Percentiles rank a stretch among this genome's conserved stretches.
phyloP scores from a whole-genome alignment of 2,797 vertebrate genomes.

The Dendrocincla fuliginosa region DNA sequence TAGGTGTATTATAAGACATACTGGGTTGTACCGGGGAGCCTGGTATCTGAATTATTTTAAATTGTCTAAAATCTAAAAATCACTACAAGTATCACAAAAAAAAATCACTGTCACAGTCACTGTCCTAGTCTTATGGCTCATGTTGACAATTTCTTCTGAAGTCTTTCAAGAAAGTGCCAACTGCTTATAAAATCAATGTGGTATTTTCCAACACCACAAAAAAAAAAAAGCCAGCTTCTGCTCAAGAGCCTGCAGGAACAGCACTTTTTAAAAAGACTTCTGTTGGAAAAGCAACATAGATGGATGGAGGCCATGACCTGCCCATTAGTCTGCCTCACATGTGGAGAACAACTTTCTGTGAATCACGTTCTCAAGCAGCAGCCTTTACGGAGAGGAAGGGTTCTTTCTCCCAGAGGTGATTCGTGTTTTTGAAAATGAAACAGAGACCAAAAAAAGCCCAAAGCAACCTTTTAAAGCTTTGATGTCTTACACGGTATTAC shows the following conservation, averaged over 20 bases:
- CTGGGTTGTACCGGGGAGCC: neutral
- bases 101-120: neutral
- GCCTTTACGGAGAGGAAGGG: neutral
- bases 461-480: neutral
- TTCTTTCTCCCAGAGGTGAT: neutral
- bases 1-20: neutral
- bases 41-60: neutral
- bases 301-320: neutral
- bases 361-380: neutral
- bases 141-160: neutral
- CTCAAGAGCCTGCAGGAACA: neutral
- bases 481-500: neutral
- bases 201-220: accelerated
- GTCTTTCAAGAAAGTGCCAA: neutral
- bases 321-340: neutral
- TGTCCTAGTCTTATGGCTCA: neutral
- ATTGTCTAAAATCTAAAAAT: neutral
- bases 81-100: neutral
- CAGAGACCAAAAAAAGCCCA: neutral
- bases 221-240: neutral
- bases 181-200: neutral
- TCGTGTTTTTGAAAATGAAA: neutral
- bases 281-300: neutral
- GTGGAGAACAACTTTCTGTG: neutral
- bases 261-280: neutral